phyloP scores from a whole-genome alignment of 2,113 vertebrate genomes.

The Haemorhous mexicanus region DNA sequence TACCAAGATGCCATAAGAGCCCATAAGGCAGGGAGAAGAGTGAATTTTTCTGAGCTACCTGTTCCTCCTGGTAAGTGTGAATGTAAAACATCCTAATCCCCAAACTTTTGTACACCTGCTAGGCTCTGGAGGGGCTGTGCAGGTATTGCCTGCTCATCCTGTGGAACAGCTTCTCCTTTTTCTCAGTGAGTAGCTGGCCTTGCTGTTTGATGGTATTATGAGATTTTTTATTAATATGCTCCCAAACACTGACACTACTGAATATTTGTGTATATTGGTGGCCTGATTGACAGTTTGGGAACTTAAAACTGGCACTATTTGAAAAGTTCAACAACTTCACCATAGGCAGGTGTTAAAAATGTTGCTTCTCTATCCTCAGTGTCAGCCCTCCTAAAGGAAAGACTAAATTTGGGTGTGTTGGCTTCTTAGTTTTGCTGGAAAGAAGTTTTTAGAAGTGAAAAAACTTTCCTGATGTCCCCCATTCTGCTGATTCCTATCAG shows the following conservation, averaged over 20 bases:
- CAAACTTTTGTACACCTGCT: not conserved
- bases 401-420: not conserved
- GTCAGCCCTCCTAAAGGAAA: not conserved
- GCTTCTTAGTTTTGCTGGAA: not conserved
- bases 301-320: not conserved
- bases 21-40: constrained; percentile 85
- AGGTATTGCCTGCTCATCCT: not conserved
- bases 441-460: not conserved
- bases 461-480: not conserved
- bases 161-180: not conserved
- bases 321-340: not conserved
- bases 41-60: constrained; percentile 89
- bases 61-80: constrained; percentile 86
- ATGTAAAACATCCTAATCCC: not conserved
- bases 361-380: not conserved
- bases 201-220: not conserved
- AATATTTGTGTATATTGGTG: not conserved
- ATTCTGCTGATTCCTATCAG: not conserved
- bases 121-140: not conserved
- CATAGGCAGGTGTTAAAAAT: not conserved
- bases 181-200: not conserved
- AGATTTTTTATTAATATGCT: not conserved
- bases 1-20: constrained; percentile 91
- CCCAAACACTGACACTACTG: not conserved
- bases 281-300: not conserved